Base-by-base conservation (phyloP, 2,888 invertebrate genomes). In the Hemicrepidius hirtus region DNA sequence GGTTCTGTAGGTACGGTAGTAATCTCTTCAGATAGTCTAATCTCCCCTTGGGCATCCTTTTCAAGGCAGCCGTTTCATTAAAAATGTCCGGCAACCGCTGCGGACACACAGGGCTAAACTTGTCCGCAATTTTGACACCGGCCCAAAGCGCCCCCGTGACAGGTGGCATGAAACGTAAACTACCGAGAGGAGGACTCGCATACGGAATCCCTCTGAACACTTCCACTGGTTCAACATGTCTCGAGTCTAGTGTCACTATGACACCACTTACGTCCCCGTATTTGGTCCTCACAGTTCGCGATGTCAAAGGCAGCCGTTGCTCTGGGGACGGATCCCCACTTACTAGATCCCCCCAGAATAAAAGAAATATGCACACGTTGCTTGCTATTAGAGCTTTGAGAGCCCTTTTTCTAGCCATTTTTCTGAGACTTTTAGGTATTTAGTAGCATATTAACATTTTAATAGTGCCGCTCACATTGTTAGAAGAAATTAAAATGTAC, bases 141-240 rank as follows among this genome's bases (percentile, higher is more conserved):
- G 93, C 92, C 97, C 97, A 97, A 84, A 96, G 92, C 65, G 96
- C 95, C 24, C 97, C 96, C 73, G 95, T 95, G 20, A 97, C 97
- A 18, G 98, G 98, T 10, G 97, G 97, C 97, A 98, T 97, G 86
- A 98, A 98, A 72, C 98, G 91, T 73, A 98, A 88, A 70, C 93
- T 92, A 5, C 96, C 97, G 49, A 94, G 88, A 35, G 97, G 97
- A 20, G 98, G 95, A 57, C 97, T 96, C 24, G 97, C 98, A 86
- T 98, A 98, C 4, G 97, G 97, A 72, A 98, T 93, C 6, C 98
- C 98, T 62, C 95, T 90, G 85, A 96, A 98, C 76, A 96, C 95
- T 86, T 97, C 97, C 18, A 98, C 97, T 68, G 95, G 94, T 85
- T 95, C 95, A 80, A 96, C 87, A 84, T 92, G 93, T 77, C 95